These are phyloP conservation scores for Bombyx mori DNA, from an alignment of 1,140 invertebrate genomes.

Conservation along the genomic window DNA sequence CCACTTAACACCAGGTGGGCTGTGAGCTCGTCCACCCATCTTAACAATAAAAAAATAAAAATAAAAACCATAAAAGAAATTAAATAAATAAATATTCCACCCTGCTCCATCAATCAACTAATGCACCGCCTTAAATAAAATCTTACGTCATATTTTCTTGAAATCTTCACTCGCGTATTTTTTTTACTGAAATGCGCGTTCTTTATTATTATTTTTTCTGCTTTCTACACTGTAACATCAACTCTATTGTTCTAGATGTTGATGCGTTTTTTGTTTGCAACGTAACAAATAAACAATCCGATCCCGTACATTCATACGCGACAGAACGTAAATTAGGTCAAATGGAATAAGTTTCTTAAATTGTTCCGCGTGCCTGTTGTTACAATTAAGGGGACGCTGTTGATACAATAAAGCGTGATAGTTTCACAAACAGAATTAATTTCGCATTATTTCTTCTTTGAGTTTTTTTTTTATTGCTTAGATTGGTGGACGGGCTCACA, in stretches of 20 bases:
- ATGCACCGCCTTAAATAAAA: neutral
- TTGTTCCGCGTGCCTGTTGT: slow-evolving; percentile 11
- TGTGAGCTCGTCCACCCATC: too few species aligned
- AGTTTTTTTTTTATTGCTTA: too few species aligned
- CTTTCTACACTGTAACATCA: neutral
- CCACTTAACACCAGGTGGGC: too few species aligned
- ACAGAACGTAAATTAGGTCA: slow-evolving; percentile 15
- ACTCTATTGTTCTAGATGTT: neutral
- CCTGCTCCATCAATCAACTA: neutral
- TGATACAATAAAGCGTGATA: too few species aligned
- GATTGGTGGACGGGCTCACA: too few species aligned
- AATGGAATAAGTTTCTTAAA: slow-evolving; percentile 11
- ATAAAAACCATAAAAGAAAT: too few species aligned
- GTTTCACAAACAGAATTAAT: too few species aligned
- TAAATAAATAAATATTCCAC: neutral
- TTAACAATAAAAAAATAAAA: neutral
- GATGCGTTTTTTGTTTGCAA: neutral
- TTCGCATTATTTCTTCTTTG: too few species aligned
- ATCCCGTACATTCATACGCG: slow-evolving; percentile 8
- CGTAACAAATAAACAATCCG: slow-evolving; percentile 11
- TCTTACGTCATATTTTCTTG: neutral
- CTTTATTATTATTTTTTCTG: neutral
- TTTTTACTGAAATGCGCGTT: neutral
- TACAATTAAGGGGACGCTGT: slow-evolving; percentile 12
- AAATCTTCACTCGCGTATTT: neutral